Conservation (phyloP, 2,797 vertebrate genomes). For the Gymnodraco acuticeps region DNA sequence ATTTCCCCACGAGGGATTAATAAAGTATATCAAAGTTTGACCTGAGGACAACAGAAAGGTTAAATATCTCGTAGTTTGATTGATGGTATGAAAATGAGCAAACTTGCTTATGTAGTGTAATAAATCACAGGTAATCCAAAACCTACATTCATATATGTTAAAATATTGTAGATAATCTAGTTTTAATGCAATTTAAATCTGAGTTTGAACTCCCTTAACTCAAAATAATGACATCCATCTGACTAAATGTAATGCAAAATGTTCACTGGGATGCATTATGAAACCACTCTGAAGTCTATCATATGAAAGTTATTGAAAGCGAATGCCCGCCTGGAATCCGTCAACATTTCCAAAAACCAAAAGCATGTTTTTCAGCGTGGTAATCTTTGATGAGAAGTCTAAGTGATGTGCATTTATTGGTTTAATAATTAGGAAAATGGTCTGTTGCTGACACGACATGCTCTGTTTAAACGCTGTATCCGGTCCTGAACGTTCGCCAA, state of each 20-base stretch:
- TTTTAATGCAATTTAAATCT: neutral
- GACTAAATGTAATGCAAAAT: no score
- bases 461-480: constrained; percentile 23
- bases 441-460: neutral
- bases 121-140: neutral
- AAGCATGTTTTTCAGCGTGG: neutral
- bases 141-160: neutral
- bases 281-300: no score
- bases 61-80: neutral
- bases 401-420: neutral
- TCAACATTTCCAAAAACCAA: neutral
- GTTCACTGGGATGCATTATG: no score
- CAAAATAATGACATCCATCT: no score
- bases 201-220: neutral
- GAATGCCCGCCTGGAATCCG: neutral
- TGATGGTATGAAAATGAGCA: neutral
- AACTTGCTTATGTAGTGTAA: neutral
- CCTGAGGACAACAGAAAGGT: no score
- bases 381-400: neutral
- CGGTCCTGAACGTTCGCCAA: constrained; percentile 58
- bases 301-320: neutral
- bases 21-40: no score
- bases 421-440: no score
- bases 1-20: no score
- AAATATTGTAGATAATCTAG: no score